phyloP scores from a whole-genome alignment of 2,113 vertebrate species.

The Sinocyclocheilus anshuiensis region DNA sequence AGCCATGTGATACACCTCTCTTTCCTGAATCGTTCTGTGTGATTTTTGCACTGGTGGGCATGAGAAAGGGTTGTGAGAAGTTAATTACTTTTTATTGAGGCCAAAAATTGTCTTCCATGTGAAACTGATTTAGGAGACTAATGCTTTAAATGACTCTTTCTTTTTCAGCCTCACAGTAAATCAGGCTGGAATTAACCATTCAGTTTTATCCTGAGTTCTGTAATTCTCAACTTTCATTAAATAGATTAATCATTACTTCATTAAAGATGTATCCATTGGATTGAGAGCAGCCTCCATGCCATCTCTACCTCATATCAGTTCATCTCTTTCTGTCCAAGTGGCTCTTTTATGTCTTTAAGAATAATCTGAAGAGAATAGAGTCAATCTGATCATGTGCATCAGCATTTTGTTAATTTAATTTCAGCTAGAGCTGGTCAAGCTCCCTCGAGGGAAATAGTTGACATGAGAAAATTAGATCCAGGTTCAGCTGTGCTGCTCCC shows the following conservation, averaged over 20 bases:
- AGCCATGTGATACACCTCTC: constrained; percentile 64
- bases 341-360: constrained; percentile 25
- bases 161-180: constrained; percentile 34
- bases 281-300: constrained; percentile 8
- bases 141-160: constrained; percentile 42
- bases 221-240: constrained; percentile 35
- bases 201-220: constrained; percentile 15
- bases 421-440: not conserved
- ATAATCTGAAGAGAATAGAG: not conserved
- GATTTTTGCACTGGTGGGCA: constrained; percentile 12
- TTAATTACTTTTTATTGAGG: constrained; percentile 71
- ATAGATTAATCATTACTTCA: constrained; percentile 47
- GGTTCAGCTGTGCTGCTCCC: constrained; percentile 42
- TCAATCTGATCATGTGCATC: constrained; percentile 27
- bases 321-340: constrained; percentile 3
- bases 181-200: not conserved
- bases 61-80: constrained; percentile 63
- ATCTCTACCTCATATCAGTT: not conserved
- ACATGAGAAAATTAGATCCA: constrained; percentile 59
- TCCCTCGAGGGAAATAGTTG: not conserved
- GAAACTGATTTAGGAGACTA: constrained; percentile 60
- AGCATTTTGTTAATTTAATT: constrained; percentile 27
- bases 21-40: constrained; percentile 63
- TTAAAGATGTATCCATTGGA: constrained; percentile 38
- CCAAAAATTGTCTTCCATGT: constrained; percentile 55